Base-by-base conservation (phyloP, 2,888 invertebrate genomes). In the Branchellion lobata region DNA sequence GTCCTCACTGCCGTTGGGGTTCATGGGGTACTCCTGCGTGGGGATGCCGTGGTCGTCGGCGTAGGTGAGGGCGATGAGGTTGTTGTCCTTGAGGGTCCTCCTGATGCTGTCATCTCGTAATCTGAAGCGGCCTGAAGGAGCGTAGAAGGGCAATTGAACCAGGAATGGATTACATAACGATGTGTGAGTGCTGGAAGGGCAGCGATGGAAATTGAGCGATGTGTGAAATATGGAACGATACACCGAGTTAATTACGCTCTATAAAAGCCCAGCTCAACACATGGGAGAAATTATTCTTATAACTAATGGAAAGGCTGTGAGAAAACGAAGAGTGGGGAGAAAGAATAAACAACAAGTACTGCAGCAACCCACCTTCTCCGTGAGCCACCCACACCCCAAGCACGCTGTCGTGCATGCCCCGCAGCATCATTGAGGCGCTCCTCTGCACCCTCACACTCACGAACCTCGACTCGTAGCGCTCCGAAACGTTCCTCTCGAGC, bases 311-410 rank as follows among this genome's bases (percentile, higher is more conserved):
- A n/a, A n/a, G n/a, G n/a, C n/a, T n/a, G n/a, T n/a, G n/a, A n/a
- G n/a, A n/a, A n/a, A n/a, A n/a, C n/a, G n/a, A n/a, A n/a, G n/a
- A n/a, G n/a, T n/a, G n/a, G n/a, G n/a, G n/a, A n/a, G n/a, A n/a
- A n/a, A n/a, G n/a, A n/a, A n/a, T n/a, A n/a, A n/a, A n/a, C n/a
- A n/a, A n/a, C n/a, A n/a, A n/a, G n/a, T n/a, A n/a, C n/a, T n/a
- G n/a, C n/a, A n/a, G 14, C 40, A 14, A 36, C 47, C 36, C 89
- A 82, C 98, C 98, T 89, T 99, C 98, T 0, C 95, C 97, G 86
- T 99, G 98, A 1, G 97, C 95, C 1, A 94, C 91, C 97, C 97
- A 98, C 83, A 96, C 93, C 1, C 97, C 97, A n/a, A 97, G 90
- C 0, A 92, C 89, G n/a, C 93, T 92, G 36, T 91, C 92, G 80